Conservation (phyloP, 2,888 invertebrate species). For the Argynnis bischoffii region DNA sequence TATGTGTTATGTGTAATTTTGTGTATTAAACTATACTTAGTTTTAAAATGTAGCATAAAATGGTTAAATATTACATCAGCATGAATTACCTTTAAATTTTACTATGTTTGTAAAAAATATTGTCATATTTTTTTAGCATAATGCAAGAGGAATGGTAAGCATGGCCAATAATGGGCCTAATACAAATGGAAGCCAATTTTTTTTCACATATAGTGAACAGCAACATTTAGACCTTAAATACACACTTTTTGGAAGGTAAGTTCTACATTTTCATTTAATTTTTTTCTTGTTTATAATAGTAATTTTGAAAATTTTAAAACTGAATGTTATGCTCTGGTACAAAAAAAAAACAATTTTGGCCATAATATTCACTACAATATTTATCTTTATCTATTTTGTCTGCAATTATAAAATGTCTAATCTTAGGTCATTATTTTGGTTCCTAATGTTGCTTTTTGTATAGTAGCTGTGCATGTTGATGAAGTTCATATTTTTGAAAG, state of each 20-base stretch:
- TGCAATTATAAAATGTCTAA: no score
- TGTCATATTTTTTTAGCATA: constrained; percentile 83
- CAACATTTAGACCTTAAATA: constrained; percentile 98
- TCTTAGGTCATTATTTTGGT: no score
- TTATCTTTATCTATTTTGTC: no score
- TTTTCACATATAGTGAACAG: constrained; percentile 96
- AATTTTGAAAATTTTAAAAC: background rate
- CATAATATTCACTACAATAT: no score
- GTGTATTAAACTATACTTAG: no score
- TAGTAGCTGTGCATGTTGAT: no score
- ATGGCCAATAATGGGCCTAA: constrained; percentile 99
- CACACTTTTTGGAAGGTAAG: constrained; percentile 96
- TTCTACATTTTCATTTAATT: background rate
- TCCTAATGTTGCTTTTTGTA: no score
- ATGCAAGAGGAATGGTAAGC: constrained; percentile 92
- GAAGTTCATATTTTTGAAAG: no score
- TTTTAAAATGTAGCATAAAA: no score
- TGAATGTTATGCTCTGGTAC: no score
- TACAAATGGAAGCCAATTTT: constrained; percentile 98
- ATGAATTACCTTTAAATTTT: no score
- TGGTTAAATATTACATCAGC: background rate
- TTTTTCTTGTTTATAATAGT: background rate
- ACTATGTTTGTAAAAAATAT: constrained; percentile 8
- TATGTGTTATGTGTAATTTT: background rate
- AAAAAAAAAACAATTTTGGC: no score